Conservation (phyloP, 2,113 vertebrate genomes). For the Dipodomys spectabilis region DNA sequence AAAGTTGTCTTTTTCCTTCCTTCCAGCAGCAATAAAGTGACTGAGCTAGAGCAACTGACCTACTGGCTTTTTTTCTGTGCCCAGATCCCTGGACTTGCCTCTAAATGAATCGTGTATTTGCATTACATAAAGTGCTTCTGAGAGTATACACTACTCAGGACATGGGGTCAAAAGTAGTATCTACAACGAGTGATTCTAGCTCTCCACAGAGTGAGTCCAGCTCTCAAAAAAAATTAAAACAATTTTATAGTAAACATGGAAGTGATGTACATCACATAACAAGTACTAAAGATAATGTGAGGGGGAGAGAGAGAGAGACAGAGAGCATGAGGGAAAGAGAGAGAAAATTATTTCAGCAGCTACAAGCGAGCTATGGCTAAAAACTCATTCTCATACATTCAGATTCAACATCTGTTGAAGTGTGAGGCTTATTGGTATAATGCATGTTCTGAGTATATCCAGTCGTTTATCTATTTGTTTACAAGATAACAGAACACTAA, state of each 20-base stretch:
- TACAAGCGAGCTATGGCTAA: not conserved
- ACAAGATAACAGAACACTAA: constrained; percentile 56
- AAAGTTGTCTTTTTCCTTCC: not conserved
- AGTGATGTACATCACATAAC: not conserved
- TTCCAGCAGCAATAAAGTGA: not conserved
- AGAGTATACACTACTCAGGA: not conserved
- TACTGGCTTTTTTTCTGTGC: not conserved
- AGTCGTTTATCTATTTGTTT: constrained; percentile 11
- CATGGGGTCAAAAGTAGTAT: not conserved
- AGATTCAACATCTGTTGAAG: constrained; percentile 1
- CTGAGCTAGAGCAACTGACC: not conserved
- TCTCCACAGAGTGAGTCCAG: not conserved
- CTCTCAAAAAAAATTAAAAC: not conserved
- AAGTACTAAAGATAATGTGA: not conserved
- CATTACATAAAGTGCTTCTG: not conserved
- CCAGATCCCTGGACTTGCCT: not conserved
- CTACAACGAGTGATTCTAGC: not conserved
- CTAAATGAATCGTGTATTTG: not conserved
- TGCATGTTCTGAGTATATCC: not conserved
- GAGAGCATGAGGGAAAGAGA: no score
- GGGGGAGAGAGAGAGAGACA: no score
- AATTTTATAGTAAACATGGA: not conserved
- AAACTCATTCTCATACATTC: not conserved
- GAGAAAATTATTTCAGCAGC: not conserved
- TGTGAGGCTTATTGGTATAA: not conserved